Base-by-base conservation (phyloP, 2,113 vertebrate species). In the Triplophysa rosa region DNA sequence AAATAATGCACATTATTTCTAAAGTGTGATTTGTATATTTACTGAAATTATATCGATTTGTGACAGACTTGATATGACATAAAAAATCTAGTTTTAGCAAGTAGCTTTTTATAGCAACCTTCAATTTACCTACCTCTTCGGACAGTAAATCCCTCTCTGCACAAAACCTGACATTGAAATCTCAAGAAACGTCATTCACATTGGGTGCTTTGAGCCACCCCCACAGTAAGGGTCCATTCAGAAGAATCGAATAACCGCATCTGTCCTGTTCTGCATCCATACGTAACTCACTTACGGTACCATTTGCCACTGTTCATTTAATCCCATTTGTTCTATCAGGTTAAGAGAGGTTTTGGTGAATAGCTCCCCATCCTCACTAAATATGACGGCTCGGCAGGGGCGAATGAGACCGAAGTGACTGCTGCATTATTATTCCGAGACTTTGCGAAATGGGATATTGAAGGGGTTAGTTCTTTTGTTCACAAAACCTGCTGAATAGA, bases 391-490 rank as follows among this genome's bases (percentile, higher is more conserved):
- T 45, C 37, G 4, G 6, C 10, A 47, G 71, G 63, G 58, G 40
- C 62, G 40, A 8, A 26, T 14, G 58, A 63, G 23, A 45, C 37
- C 17, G 19, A n/a, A 4, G 54, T 8, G 54, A 21, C 54, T 58
- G 8, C 69, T 16, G 13, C 4, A 3, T 47, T 47, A 63, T 47
- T 63, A 63, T 74, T 74, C 40, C 17, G 56, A 23, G 71, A 74
- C 71, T 74, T 47, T 63, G 71, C 1, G 16, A 74, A 74, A 45
- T 59, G 56, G 70, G 33, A 61, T 61, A 73, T 61, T 0, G 21
- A 73, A 21, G 70, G 47, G 70, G n/a, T 73, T 73, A 61, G 70
- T 59, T 45, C 56, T 37, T 73, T 73, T 73, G 56, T 73, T 74
- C 71, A 62, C 58, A 42, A 45, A 26, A 61, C 21, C 37, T 5